Percentiles rank a stretch among this genome's conserved stretches.
These are phyloP conservation scores for Plectropomus leopardus DNA, from an alignment of 2,113 vertebrate species.

Conservation along the genomic window DNA sequence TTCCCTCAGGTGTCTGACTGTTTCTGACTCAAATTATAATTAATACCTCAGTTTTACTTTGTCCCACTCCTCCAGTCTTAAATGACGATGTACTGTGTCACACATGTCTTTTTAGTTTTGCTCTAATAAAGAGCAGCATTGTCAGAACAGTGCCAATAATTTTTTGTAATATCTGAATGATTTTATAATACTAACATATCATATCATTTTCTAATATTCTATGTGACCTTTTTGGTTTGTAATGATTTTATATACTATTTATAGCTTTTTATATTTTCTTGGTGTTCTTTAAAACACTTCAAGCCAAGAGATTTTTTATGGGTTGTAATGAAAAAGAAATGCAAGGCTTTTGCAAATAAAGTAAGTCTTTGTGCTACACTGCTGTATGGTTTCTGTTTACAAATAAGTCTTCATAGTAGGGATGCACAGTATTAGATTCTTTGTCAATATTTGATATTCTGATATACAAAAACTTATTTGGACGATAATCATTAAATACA, in stretches of 20 bases:
- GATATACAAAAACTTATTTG: too few species aligned
- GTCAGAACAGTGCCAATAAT: constrained; percentile 27
- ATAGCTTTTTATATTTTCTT: not conserved
- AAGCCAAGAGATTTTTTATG: constrained; percentile 5
- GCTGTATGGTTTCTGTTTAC: constrained; percentile 9
- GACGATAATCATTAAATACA: too few species aligned
- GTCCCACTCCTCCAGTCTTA: not conserved
- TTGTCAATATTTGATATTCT: too few species aligned
- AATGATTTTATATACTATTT: not conserved
- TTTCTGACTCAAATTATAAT: not conserved
- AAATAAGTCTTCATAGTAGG: not conserved
- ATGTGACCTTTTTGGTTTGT: constrained; percentile 8
- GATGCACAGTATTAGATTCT: too few species aligned
- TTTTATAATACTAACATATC: constrained; percentile 9
- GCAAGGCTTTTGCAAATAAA: constrained; percentile 17
- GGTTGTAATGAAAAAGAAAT: constrained; percentile 15
- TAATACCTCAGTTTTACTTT: not conserved
- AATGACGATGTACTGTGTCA: not conserved
- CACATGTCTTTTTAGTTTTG: not conserved
- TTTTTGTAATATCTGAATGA: constrained; percentile 4
- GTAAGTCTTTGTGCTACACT: not conserved
- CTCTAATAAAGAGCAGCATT: constrained; percentile 1
- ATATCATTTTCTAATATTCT: not conserved
- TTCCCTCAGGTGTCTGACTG: not conserved
- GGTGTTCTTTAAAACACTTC: not conserved